phyloP scores from a whole-genome alignment of 2,888 invertebrate species.

The Trisateles emortualis region DNA sequence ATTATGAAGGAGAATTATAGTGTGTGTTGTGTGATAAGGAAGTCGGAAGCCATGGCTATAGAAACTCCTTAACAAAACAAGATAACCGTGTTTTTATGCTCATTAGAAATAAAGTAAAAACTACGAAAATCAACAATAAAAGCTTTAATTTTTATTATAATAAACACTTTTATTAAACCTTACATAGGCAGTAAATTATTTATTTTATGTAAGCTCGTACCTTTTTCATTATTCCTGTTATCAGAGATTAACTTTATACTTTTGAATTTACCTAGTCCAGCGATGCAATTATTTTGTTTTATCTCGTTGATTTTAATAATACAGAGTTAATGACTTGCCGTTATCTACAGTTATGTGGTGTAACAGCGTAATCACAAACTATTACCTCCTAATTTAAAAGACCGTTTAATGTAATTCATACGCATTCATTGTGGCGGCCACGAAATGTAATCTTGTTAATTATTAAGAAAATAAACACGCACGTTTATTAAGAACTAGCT shows the following conservation, averaged over 20 bases:
- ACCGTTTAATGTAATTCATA: constrained; percentile 28
- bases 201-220: not conserved
- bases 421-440: constrained; percentile 16
- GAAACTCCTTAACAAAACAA: no score
- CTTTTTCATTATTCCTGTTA: not conserved
- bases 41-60: no score
- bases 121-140: no score
- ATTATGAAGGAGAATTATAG: no score
- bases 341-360: not conserved
- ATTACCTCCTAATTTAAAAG: constrained; percentile 25
- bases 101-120: no score
- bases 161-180: constrained; percentile 5
- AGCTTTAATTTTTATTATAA: no score
- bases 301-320: not conserved
- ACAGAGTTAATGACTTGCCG: not conserved
- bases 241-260: not conserved
- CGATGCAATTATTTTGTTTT: no score
- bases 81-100: no score
- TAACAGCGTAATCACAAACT: constrained; percentile 14
- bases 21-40: no score
- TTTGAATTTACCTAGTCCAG: not conserved
- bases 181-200: not conserved
- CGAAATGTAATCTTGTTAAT: constrained; percentile 49
- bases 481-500: constrained; percentile 55
- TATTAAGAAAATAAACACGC: constrained; percentile 55